phyloP scores from a whole-genome alignment of 2,797 vertebrate species.

The Simalia tracyae region DNA sequence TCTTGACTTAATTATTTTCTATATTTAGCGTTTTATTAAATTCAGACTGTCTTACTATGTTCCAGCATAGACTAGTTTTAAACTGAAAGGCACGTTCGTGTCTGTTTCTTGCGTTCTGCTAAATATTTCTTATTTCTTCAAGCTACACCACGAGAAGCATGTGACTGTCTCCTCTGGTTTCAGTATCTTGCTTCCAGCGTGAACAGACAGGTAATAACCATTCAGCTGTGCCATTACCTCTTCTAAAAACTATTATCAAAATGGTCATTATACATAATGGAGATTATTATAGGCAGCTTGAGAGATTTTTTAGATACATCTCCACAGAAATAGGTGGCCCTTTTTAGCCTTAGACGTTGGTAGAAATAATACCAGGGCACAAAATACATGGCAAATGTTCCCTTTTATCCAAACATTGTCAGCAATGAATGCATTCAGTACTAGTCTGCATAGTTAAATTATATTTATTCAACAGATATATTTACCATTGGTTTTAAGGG shows the following conservation, averaged over 20 bases:
- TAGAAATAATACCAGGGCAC: slow-evolving; percentile 68
- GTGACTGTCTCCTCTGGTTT: slow-evolving; percentile 80
- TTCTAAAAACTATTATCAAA: slow-evolving; percentile 86
- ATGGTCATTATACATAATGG: slow-evolving; percentile 86
- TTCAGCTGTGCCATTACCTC: slow-evolving; percentile 79
- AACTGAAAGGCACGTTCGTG: slow-evolving; percentile 62
- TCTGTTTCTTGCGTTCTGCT: slow-evolving; percentile 75
- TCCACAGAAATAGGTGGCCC: slow-evolving; percentile 77
- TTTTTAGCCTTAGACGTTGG: slow-evolving; percentile 75
- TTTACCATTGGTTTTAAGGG: slow-evolving; percentile 3
- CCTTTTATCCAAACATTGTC: slow-evolving; percentile 70
- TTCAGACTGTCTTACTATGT: slow-evolving; percentile 56
- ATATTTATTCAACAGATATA: slow-evolving; percentile 64
- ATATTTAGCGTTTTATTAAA: slow-evolving; percentile 67
- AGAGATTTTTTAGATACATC: slow-evolving; percentile 83
- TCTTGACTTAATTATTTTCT: slow-evolving; percentile 63
- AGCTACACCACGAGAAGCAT: slow-evolving; percentile 76
- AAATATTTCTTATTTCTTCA: slow-evolving; percentile 80
- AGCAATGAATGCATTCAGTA: slow-evolving; percentile 64
- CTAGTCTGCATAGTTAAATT: slow-evolving; percentile 65
- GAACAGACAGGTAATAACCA: slow-evolving; percentile 83
- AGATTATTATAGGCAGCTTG: slow-evolving; percentile 84
- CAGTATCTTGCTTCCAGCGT: slow-evolving; percentile 77
- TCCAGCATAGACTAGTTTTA: slow-evolving; percentile 53
- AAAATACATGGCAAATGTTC: slow-evolving; percentile 66